Evolutionary conservation across 2,797 vertebrate species (phyloP).

Genomic region (Anniella stebbinsi): DNA sequence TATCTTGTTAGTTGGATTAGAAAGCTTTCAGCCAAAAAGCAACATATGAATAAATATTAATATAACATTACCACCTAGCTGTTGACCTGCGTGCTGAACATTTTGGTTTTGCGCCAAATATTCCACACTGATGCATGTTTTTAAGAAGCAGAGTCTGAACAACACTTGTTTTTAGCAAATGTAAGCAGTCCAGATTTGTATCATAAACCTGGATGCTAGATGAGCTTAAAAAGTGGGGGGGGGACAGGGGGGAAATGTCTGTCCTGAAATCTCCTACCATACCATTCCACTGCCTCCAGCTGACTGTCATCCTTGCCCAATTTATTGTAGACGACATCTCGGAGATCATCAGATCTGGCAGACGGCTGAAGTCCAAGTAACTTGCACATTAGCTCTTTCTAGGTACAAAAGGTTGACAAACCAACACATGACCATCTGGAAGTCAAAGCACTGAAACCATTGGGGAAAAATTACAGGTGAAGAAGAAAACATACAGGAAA

Average conservation of each 20-base stretch:
- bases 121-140: neutral
- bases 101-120: neutral
- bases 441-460: neutral
- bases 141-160: neutral
- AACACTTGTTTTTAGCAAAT: neutral
- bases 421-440: neutral
- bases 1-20: neutral
- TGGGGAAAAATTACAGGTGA: neutral
- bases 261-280: constrained; percentile 45
- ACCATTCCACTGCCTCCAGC: constrained; percentile 90
- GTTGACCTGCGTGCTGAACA: neutral
- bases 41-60: neutral
- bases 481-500: neutral
- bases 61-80: neutral
- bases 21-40: neutral
- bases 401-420: constrained; percentile 46
- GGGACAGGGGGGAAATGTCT: neutral
- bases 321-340: constrained; percentile 82
- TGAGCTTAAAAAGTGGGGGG: neutral
- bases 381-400: constrained; percentile 92
- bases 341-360: constrained; percentile 77
- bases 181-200: neutral
- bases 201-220: neutral
- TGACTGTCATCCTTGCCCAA: constrained; percentile 82
- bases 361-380: constrained; percentile 84